These are phyloP conservation scores for Aselliscus stoliczkanus DNA, from an alignment of 2,797 vertebrate species.

Conservation along the genomic window DNA sequence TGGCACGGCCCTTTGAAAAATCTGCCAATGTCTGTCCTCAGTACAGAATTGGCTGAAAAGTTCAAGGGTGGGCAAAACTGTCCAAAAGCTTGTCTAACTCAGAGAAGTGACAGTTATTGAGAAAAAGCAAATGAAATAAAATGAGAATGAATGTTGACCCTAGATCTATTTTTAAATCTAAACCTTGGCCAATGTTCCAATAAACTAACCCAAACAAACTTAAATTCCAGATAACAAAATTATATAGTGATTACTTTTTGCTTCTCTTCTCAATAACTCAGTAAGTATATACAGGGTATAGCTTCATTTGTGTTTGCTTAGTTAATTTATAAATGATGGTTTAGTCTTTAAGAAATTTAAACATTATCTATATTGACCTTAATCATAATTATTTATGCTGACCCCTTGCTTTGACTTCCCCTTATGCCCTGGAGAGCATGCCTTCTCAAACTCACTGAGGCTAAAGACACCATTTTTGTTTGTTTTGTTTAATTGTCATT, in stretches of 20 bases:
- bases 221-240: background rate
- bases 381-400: background rate
- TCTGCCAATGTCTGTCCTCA: background rate
- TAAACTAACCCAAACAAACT: background rate
- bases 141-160: background rate
- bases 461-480: background rate
- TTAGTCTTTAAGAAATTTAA: background rate
- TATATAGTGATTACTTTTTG: background rate
- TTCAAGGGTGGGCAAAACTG: background rate
- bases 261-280: background rate
- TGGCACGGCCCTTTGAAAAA: background rate
- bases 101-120: background rate
- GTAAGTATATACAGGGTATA: background rate
- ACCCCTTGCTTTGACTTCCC: background rate
- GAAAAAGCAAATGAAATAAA: background rate
- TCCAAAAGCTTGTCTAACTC: background rate
- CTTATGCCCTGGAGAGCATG: background rate
- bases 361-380: background rate
- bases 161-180: background rate
- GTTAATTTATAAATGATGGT: background rate
- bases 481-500: background rate
- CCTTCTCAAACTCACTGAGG: background rate
- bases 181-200: background rate
- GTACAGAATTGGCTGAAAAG: conserved; percentile 16
- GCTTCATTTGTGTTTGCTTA: background rate